These are phyloP conservation scores for Chelon labrosus DNA, from an alignment of 2,797 vertebrate genomes.

Conservation along the genomic window DNA sequence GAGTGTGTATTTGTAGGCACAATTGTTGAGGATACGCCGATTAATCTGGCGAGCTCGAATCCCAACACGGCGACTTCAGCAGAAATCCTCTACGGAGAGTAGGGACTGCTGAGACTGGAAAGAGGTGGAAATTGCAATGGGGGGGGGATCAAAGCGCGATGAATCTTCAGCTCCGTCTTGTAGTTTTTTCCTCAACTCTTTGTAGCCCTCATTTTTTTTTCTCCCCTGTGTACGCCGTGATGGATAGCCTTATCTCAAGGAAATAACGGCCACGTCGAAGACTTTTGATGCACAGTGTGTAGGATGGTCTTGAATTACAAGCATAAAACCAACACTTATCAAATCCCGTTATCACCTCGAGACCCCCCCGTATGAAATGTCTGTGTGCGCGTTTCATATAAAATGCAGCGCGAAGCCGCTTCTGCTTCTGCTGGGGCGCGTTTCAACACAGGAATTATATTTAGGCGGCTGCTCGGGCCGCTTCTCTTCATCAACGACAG, in stretches of 20 bases:
- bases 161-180: constrained; percentile 20
- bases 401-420: constrained; percentile 65
- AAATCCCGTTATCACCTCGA: constrained; percentile 74
- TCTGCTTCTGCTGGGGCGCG: constrained; percentile 34
- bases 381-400: constrained; percentile 58
- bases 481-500: constrained; percentile 54
- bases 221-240: constrained; percentile 41
- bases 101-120: constrained; percentile 9
- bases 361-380: constrained; percentile 60
- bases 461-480: constrained; percentile 50
- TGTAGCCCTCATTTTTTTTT: constrained; percentile 44
- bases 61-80: constrained; percentile 19
- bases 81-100: constrained; percentile 36
- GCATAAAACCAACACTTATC: constrained; percentile 80
- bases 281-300: constrained; percentile 67
- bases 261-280: constrained; percentile 64
- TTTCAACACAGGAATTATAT: constrained; percentile 54
- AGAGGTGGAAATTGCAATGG: constrained; percentile 23
- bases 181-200: not conserved
- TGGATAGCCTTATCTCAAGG: constrained; percentile 63
- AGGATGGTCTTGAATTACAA: constrained; percentile 69
- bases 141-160: constrained; percentile 47
- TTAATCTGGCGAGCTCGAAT: constrained; percentile 37
- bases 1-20: not conserved
- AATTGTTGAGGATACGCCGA: constrained; percentile 45